A percentile compares a stretch with the other conserved stretches of the same genome.
Evolutionary conservation across 2,797 vertebrate genomes (phyloP).

Genomic region (Eupleurogrammus muticus): DNA sequence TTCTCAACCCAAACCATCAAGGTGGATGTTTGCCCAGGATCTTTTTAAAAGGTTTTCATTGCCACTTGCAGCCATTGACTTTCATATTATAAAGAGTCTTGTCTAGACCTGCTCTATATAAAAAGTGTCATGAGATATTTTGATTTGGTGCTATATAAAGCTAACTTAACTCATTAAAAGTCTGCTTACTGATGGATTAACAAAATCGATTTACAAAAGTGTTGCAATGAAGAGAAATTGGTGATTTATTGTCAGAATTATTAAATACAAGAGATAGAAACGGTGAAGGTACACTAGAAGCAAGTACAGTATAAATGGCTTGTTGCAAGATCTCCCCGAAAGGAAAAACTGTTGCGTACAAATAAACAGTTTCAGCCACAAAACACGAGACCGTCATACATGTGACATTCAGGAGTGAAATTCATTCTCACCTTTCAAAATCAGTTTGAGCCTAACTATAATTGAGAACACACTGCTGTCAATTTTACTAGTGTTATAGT

Average conservation of each 20-base stretch:
- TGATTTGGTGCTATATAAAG: no score
- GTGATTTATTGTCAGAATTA: constrained; percentile 48
- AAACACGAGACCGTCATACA: constrained; percentile 20
- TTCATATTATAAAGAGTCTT: no score
- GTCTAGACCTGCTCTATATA: no score
- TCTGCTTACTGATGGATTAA: no score
- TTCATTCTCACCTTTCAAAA: constrained; percentile 22
- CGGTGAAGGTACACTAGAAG: constrained; percentile 4
- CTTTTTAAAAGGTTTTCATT: no score
- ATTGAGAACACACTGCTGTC: constrained; percentile 2
- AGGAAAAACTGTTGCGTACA: constrained; percentile 6
- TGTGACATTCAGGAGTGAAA: constrained; percentile 33
- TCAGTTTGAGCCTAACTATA: neutral
- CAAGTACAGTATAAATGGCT: constrained; percentile 37
- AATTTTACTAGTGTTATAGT: constrained; percentile 41
- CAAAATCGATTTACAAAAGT: neutral
- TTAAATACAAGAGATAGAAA: constrained; percentile 63
- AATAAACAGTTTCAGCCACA: constrained; percentile 20
- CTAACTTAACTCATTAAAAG: no score
- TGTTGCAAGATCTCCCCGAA: neutral
- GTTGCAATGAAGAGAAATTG: neutral
- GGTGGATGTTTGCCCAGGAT: no score
- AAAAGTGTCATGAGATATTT: no score
- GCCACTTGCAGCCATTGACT: no score
- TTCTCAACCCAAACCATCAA: no score